Conservation (phyloP, 1,140 invertebrate species). For the Drosophila dunni region DNA sequence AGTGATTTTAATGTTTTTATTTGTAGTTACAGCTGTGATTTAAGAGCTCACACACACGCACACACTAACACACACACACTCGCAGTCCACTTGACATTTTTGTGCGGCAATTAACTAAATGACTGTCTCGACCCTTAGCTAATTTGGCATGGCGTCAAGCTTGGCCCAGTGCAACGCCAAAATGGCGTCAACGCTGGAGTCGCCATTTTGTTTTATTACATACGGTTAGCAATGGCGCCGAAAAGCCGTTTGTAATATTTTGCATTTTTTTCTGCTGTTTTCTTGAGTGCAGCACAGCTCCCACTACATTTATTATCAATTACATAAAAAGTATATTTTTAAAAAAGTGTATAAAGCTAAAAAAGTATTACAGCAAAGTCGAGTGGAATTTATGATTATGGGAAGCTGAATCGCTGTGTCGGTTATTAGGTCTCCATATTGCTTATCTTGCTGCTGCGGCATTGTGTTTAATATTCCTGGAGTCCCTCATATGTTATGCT, state of each 20-base stretch:
- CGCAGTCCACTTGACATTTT: conserved; percentile 26
- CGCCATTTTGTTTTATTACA: conserved; percentile 70
- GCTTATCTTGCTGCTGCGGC: conserved; percentile 47
- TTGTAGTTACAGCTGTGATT: conserved; percentile 42
- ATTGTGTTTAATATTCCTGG: conserved; percentile 23
- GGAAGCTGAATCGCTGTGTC: not conserved
- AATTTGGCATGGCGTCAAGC: conserved; percentile 74
- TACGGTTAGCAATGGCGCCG: conserved; percentile 62
- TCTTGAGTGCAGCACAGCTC: not conserved
- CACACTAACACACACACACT: too few species aligned
- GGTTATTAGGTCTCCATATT: conserved; percentile 61
- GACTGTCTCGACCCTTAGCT: conserved; percentile 69
- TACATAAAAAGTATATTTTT: conserved; percentile 35
- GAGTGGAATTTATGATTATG: conserved; percentile 59
- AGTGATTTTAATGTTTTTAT: conserved; percentile 39
- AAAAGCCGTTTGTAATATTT: conserved; percentile 47
- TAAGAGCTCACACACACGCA: conserved; percentile 12
- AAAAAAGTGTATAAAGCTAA: too few species aligned
- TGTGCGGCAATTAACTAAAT: conserved; percentile 74
- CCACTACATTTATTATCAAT: conserved; percentile 58
- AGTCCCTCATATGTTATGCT: conserved; percentile 56
- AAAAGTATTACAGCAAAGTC: not conserved
- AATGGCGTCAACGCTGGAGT: conserved; percentile 44
- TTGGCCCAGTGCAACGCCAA: conserved; percentile 35
- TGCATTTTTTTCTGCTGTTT: conserved; percentile 7